These are phyloP conservation scores for Gila orcuttii DNA, from an alignment of 2,113 vertebrate genomes.

Conservation along the genomic window DNA sequence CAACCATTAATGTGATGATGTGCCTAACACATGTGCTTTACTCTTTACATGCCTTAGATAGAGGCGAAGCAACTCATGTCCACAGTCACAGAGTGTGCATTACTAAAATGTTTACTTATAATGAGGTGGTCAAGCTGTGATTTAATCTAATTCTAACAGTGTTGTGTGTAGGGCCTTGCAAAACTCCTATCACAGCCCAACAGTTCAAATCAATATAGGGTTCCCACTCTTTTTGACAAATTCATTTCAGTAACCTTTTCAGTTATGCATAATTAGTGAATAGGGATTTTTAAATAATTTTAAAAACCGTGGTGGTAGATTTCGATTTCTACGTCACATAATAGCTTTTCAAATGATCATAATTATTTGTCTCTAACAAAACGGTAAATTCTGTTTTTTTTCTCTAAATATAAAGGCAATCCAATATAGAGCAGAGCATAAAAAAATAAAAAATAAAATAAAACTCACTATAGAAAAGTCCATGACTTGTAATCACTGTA, in stretches of 20 bases:
- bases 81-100: slow-evolving; percentile 26
- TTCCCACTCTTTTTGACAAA: neutral
- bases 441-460: neutral
- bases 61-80: slow-evolving; percentile 17
- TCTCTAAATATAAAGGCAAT: neutral
- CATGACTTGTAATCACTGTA: neutral
- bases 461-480: neutral
- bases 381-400: neutral
- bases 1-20: slow-evolving; percentile 2
- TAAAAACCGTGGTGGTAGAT: neutral
- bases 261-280: neutral
- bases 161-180: neutral
- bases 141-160: slow-evolving; percentile 20
- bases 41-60: neutral
- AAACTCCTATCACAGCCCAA: neutral
- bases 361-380: neutral
- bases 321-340: neutral
- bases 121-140: slow-evolving; percentile 40
- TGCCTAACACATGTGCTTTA: neutral
- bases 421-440: neutral
- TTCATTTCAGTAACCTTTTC: neutral
- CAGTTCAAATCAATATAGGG: slow-evolving; percentile 13
- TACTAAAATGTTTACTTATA: slow-evolving; percentile 32
- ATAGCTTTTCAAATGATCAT: neutral
- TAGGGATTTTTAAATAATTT: neutral